Base-by-base conservation (phyloP, 2,113 vertebrate genomes). In the Cryptomyrus ogoouensis region DNA sequence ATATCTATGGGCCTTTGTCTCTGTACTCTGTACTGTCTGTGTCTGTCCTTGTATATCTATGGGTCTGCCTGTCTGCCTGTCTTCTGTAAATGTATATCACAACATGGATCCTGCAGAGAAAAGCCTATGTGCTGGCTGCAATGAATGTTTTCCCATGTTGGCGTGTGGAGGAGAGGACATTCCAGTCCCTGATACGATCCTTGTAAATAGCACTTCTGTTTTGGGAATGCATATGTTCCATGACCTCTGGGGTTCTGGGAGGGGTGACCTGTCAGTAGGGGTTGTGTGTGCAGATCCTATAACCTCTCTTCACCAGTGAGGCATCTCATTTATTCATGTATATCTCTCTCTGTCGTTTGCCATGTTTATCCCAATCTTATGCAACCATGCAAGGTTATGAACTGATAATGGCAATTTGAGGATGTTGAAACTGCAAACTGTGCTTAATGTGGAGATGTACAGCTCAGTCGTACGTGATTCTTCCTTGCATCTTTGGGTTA, bases 121-220 rank as follows among this genome's bases (percentile, higher is more conserved):
- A 44, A 70, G 17, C 70, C 19, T 83, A 47, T 83, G 74, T 53
- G 31, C 27, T 53, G 35, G 4, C 24, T 24, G 42, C 58, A 47
- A n/a, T 80, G 88, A 52, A 89, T 19, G 42, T 53, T 47, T 86
- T 56, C 52, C 12, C 58, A 42, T 90, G 56, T 66, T 83, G 21
- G 44, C 1, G 31, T 35, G 80, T 24, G 19, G 44, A 86, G 74
- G 31, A 58, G 13, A 86, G 44, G 56, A 90, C 83, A 62, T 90
- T 87, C 83, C 83, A 50, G 35, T 46, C 52, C 56, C 84, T 35
- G 21, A 62, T 53, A 62, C 24, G n/a, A 47, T 42, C 46, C 84
- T 31, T 35, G 89, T 85, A 86, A 85, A 85, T 83, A 89, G 74
- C 12, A n/a, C 39, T 47, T 83, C 24, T 85, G 66, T 47, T 83